phyloP scores from a whole-genome alignment of 2,888 invertebrate genomes.

The Copidosoma aretas region DNA sequence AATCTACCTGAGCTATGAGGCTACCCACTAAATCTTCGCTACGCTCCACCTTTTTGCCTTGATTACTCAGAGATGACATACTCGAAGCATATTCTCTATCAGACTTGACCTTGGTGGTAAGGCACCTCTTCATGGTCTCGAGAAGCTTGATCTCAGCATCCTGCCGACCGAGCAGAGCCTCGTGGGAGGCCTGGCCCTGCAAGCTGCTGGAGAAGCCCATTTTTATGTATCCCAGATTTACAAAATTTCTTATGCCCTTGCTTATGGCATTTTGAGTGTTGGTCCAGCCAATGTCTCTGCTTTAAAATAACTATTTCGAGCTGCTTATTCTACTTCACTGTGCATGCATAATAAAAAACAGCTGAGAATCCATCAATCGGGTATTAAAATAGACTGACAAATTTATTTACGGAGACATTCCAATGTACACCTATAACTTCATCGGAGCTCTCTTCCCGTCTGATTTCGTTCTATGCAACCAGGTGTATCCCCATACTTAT shows the following conservation, averaged over 20 bases:
- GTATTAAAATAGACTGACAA: constrained; percentile 1
- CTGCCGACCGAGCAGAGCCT: constrained; percentile 87
- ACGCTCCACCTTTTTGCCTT: constrained; percentile 84
- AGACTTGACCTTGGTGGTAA: constrained; percentile 86
- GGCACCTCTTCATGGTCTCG: constrained; percentile 89
- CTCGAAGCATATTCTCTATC: constrained; percentile 91
- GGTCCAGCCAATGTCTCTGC: not conserved
- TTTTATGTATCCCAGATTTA: constrained; percentile 16
- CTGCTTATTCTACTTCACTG: not conserved
- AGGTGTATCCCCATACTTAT: too few species aligned
- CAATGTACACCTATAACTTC: too few species aligned
- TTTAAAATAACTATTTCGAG: too few species aligned
- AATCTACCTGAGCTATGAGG: constrained; percentile 58
- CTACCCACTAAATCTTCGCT: constrained; percentile 75
- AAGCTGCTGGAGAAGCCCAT: constrained; percentile 89
- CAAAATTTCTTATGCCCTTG: not conserved
- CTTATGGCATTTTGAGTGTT: constrained; percentile 25
- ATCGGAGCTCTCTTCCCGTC: too few species aligned
- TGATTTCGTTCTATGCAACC: too few species aligned
- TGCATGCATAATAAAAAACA: not conserved
- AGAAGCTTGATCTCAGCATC: constrained; percentile 91
- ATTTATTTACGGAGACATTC: not conserved
- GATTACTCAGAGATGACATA: constrained; percentile 79
- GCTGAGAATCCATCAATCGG: not conserved
- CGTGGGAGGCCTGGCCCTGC: constrained; percentile 88